Conservation (phyloP, 2,113 vertebrate species). For the Stegastes partitus region DNA sequence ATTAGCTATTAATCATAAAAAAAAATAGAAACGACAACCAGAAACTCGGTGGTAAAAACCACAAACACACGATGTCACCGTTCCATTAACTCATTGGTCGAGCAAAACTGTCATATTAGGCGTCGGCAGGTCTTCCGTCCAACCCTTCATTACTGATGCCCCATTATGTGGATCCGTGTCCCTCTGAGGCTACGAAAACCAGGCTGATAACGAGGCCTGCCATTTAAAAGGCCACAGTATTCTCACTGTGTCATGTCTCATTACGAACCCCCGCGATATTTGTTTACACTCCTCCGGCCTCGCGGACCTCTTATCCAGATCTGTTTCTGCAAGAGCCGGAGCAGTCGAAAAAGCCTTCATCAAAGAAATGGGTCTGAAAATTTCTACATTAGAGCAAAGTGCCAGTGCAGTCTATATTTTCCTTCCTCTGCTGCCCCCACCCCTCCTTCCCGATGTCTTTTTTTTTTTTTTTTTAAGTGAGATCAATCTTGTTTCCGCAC, state of each 20-base stretch:
- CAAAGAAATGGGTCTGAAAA: slow-evolving; percentile 18
- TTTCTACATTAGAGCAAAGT: slow-evolving; percentile 39
- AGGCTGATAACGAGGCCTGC: slow-evolving; percentile 68
- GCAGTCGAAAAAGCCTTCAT: slow-evolving; percentile 10
- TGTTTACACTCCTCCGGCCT: slow-evolving; percentile 56
- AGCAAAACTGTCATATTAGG: slow-evolving; percentile 27
- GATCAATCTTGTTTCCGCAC: slow-evolving; percentile 78
- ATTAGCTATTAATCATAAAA: slow-evolving; percentile 46
- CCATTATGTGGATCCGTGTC: slow-evolving; percentile 66
- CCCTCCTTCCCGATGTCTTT: neutral
- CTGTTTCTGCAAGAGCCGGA: slow-evolving; percentile 1
- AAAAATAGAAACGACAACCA: slow-evolving; percentile 14
- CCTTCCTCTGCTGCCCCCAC: slow-evolving; percentile 26
- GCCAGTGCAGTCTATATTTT: slow-evolving; percentile 31
- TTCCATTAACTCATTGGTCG: slow-evolving; percentile 5
- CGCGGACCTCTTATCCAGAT: slow-evolving; percentile 32
- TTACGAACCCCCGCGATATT: slow-evolving; percentile 51
- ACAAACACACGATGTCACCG: neutral
- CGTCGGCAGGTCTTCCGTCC: slow-evolving; percentile 47
- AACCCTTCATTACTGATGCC: slow-evolving; percentile 61
- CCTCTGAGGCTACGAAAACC: slow-evolving; percentile 50
- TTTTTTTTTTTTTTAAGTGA: slow-evolving; percentile 43
- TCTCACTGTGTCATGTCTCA: slow-evolving; percentile 63
- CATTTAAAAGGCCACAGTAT: slow-evolving; percentile 77
- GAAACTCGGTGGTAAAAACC: neutral